Conservation (phyloP, 2,113 vertebrate genomes). For the Stigmatopora nigra region DNA sequence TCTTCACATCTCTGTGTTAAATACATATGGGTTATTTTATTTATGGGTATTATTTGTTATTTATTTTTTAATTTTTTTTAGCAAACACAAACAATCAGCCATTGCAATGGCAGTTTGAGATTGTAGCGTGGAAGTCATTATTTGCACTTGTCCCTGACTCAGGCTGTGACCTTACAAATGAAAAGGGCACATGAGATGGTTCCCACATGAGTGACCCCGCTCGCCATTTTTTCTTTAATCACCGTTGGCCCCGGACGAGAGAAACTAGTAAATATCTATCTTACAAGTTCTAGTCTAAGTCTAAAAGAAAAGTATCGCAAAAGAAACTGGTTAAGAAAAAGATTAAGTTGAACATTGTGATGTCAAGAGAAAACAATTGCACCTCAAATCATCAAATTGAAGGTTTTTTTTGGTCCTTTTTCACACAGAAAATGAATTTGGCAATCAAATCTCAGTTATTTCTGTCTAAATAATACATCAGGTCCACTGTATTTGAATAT, state of each 20-base stretch:
- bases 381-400: not conserved
- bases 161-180: conserved; percentile 36
- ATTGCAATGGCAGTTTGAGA: conserved; percentile 21
- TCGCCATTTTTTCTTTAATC: conserved; percentile 35
- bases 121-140: conserved; percentile 34
- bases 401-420: not conserved
- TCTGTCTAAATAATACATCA: too few species aligned
- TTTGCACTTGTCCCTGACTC: conserved; percentile 16
- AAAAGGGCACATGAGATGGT: conserved; percentile 41
- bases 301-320: conserved; percentile 12
- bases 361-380: too few species aligned
- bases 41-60: too few species aligned
- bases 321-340: not conserved
- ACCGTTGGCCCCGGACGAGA: conserved; percentile 23
- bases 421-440: too few species aligned
- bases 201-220: conserved; percentile 54
- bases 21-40: not conserved
- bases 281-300: conserved; percentile 29
- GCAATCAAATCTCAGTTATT: too few species aligned
- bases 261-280: conserved; percentile 37
- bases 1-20: not conserved
- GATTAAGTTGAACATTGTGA: too few species aligned
- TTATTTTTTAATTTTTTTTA: conserved; percentile 7
- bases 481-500: too few species aligned
- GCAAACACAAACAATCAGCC: conserved; percentile 20